Base-by-base conservation (phyloP, 2,888 invertebrate species). In the Melieria crassipennis region DNA sequence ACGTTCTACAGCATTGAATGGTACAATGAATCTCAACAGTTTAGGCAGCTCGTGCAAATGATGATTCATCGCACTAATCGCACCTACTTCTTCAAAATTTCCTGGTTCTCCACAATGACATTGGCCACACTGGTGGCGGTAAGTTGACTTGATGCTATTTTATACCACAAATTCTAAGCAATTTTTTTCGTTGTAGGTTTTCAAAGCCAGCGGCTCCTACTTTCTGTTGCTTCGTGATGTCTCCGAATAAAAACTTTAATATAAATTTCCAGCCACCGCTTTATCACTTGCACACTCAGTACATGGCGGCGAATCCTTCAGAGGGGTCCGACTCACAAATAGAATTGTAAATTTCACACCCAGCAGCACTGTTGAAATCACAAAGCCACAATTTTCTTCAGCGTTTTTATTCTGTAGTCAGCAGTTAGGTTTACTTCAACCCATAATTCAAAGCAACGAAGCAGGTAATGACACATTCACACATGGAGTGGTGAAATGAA, bases 101-200 rank as follows among this genome's bases (percentile, higher is more conserved):
- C 85, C 47, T 83, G 83, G 82, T 85, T 84, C 65, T 67, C 79
- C 5, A 81, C 78, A 45, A 83, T 84, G 83, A 79, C 82, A 0
- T 69, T 84, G 70, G 78, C 82, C 50, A 85, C 85, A 0, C 73
- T 85, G 10, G 72, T 85, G 78, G 65, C 77, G 63, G 85, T 84
- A 74, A 76, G 83, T n/a, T 16, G 46, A 48, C 30, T 42, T 60
- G 9, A 4, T 42, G 16, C 1, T 4, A 9, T 60, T 60, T 16
- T 60, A 30, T 13, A 52, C 47, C 16, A 16, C 16, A 16, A 30
- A 30, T 0, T 30, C 30, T 30, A 30, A 30, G 3, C 30, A 30
- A 30, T 1, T 30, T n/a, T 9, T 45, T 65, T 69, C 56, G 70
- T 79, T 76, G 57, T 77, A 84, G 85, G 82, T 85, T 76, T 63